Evolutionary conservation across 2,888 invertebrate species (phyloP).

Genomic region (Blera fallax): DNA sequence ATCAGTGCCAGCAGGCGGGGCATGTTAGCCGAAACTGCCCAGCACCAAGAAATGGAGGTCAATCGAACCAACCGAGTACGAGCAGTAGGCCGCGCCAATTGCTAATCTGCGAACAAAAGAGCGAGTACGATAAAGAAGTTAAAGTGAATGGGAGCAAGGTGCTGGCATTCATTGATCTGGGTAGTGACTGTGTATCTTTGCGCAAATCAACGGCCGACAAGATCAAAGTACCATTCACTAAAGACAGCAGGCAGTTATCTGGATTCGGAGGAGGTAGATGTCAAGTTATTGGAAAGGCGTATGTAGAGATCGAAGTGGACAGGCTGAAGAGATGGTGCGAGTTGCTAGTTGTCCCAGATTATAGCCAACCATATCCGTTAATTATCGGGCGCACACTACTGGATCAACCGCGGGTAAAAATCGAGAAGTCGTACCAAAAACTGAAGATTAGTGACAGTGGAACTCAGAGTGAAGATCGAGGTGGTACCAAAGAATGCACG

Average conservation of each 20-base stretch:
- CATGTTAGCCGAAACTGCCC: background rate
- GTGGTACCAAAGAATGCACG: no score
- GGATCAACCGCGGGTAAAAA: background rate
- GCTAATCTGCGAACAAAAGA: background rate
- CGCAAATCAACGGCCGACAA: constrained; percentile 1
- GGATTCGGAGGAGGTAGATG: background rate
- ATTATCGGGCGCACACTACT: background rate
- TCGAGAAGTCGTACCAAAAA: background rate
- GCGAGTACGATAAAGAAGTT: background rate
- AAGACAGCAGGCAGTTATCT: background rate
- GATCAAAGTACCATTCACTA: background rate
- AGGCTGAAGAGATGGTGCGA: background rate
- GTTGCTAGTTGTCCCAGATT: background rate
- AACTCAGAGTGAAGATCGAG: background rate
- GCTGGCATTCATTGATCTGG: constrained; percentile 11
- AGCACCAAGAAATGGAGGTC: background rate
- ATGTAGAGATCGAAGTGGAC: background rate
- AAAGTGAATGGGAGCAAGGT: constrained; percentile 11
- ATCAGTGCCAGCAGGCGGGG: background rate
- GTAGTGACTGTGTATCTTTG: constrained; percentile 7
- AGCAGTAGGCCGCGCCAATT: background rate
- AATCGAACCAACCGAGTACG: background rate
- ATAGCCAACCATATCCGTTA: background rate
- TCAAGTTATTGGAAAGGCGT: background rate
- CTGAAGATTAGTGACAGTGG: background rate